Evolutionary conservation across 2,888 invertebrate species (phyloP), one percentile per base, ranked within the genome.

Genomic region (Drosophila quasianomalipes): DNA sequence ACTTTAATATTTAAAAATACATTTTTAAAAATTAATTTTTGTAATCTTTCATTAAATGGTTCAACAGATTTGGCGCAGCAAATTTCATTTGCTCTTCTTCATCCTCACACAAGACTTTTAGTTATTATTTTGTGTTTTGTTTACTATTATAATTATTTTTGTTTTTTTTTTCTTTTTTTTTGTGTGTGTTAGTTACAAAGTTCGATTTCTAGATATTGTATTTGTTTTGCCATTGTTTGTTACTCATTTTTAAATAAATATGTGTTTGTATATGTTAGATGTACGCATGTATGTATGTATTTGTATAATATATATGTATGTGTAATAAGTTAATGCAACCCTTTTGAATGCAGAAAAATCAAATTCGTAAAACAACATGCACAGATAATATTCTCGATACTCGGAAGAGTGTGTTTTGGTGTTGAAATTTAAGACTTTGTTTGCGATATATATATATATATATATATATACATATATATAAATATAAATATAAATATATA

Each of bases 61-160:
- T 82, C 76, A 80, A 81, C 89, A 91, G 90, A 85, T 89, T 91
- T 90, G 89, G 87, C 85, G 75, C 90, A 91, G 91, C 91, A 89
- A 89, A 89, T 89, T 89, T 71, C 58, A 89, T 89, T 89, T 85
- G 91, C 89, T 67, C 76, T 84, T 82, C 70, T 65, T 79, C 57
- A 66, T 82, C 63, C 72, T 86, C 83, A 77, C 74, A 84, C 79
- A 85, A 80, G 89, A 89, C 83, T 85, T 83, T 76, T 72, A 68
- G 77, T 89, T 83, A 65, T 69, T 79, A 64, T 69, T 44, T 54
- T 57, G 37, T 57, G 39, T 52, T 60, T 62, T 70, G 35, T 60
- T 49, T 33, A 73, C 57, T 19, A 44, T 49, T 63, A 53, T 54
- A 61, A 62, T 69, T 44, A 28, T 54, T 64, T 58, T 33, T 57